These are phyloP conservation scores for Lasius fuliginosus DNA, from an alignment of 2,888 invertebrate species.

Conservation along the genomic window DNA sequence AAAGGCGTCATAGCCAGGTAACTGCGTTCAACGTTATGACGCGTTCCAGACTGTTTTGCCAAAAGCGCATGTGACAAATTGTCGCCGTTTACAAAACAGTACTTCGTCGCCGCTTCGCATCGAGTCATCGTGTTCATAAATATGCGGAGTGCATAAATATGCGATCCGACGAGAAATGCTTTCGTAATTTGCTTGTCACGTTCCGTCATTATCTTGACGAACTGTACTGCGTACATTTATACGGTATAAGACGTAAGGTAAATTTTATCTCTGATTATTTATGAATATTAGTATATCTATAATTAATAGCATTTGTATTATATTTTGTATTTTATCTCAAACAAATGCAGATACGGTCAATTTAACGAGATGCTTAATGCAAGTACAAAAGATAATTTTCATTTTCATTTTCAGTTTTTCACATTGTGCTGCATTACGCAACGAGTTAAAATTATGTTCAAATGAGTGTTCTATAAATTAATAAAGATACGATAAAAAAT, in stretches of 20 bases:
- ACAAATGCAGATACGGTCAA: neutral
- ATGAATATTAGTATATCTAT: neutral
- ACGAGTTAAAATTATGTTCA: neutral
- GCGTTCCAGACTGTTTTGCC: slow-evolving; percentile 58
- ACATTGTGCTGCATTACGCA: neutral
- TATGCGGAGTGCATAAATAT: slow-evolving; percentile 52
- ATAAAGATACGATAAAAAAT: neutral
- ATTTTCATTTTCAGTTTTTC: neutral
- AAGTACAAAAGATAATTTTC: neutral
- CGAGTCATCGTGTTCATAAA: slow-evolving; percentile 48
- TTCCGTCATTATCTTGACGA: slow-evolving; percentile 33
- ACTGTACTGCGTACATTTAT: neutral
- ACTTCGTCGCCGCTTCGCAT: slow-evolving; percentile 44
- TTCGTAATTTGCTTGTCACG: slow-evolving; percentile 44
- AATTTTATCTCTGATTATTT: neutral
- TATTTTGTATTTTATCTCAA: neutral
- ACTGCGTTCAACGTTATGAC: slow-evolving; percentile 66
- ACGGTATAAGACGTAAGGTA: neutral
- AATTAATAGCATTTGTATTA: neutral
- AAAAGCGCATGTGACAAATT: slow-evolving; percentile 48
- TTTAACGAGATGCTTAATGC: slow-evolving; percentile 3
- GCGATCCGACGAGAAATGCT: slow-evolving; percentile 38
- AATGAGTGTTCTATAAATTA: slow-evolving; percentile 16
- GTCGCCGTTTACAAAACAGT: slow-evolving; percentile 49
- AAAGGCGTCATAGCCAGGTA: slow-evolving; percentile 76